phyloP scores from a whole-genome alignment of 2,113 vertebrate genomes.

The Crotophaga sulcirostris region DNA sequence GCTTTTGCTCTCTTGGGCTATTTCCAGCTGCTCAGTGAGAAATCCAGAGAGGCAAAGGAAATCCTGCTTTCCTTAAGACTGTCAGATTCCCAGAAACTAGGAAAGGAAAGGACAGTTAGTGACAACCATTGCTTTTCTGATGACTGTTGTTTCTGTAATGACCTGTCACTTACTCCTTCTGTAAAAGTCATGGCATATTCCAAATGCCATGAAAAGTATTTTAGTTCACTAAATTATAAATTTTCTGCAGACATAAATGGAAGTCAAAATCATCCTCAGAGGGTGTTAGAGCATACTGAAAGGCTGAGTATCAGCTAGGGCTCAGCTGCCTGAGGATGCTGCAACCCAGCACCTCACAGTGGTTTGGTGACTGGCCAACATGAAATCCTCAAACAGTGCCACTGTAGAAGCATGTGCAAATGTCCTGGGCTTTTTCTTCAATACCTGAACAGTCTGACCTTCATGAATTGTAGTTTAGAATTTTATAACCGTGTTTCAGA shows the following conservation, averaged over 20 bases:
- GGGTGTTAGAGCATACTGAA: neutral
- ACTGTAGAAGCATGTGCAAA: neutral
- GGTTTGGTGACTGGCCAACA: rapidly evolving
- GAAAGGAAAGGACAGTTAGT: neutral
- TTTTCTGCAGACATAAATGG: neutral
- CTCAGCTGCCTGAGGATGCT: neutral
- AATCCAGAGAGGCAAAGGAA: neutral
- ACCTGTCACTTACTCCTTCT: neutral
- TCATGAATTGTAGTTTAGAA: neutral
- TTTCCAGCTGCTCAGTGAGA: neutral
- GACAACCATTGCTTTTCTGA: neutral
- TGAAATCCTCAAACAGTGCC: neutral
- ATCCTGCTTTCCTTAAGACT: neutral
- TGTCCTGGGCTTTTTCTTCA: neutral
- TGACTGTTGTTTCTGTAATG: neutral
- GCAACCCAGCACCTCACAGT: neutral
- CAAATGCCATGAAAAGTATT: neutral
- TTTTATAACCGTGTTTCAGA: neutral
- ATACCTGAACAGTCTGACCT: neutral
- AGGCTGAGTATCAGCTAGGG: neutral
- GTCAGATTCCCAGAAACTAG: neutral
- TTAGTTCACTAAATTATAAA: neutral
- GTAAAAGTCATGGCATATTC: neutral
- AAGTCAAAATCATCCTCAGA: neutral
- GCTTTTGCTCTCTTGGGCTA: neutral